Percentiles rank a stretch among this genome's conserved stretches.
phyloP scores from a whole-genome alignment of 2,888 invertebrate genomes.

The Helicoverpa assulta region DNA sequence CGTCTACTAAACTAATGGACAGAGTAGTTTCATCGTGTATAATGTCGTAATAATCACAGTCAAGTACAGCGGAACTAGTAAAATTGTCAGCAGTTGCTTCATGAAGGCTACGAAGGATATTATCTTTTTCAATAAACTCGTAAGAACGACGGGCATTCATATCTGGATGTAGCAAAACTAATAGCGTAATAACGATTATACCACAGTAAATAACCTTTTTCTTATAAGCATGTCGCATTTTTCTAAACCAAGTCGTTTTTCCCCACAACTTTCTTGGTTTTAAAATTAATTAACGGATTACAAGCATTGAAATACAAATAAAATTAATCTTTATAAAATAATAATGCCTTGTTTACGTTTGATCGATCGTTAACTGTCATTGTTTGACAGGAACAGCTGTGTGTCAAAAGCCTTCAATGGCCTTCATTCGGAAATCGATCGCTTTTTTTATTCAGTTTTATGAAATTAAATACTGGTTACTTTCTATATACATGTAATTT shows the following conservation, averaged over 20 bases:
- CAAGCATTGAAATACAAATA: conserved; percentile 40
- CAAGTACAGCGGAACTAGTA: conserved; percentile 76
- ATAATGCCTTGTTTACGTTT: conserved; percentile 53
- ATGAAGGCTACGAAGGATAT: conserved; percentile 82
- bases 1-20: conserved; percentile 76
- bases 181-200: conserved; percentile 68
- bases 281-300: conserved; percentile 33
- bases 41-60: conserved; percentile 82
- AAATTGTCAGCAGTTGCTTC: conserved; percentile 84
- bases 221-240: conserved; percentile 76
- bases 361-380: conserved; percentile 51
- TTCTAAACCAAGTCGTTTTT: conserved; percentile 40
- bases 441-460: too few species aligned
- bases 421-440: conserved; percentile 32
- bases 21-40: conserved; percentile 79
- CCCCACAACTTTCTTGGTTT: background rate
- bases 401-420: background rate
- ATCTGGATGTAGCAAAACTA: conserved; percentile 79
- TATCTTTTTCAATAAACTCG: conserved; percentile 83
- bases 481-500: background rate
- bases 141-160: conserved; percentile 78
- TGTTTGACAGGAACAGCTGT: conserved; percentile 36
- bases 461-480: too few species aligned
- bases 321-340: conserved; percentile 34
- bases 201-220: conserved; percentile 76